Conservation (phyloP, 2,888 invertebrate species). For the Caenorhabditis uteleia region DNA sequence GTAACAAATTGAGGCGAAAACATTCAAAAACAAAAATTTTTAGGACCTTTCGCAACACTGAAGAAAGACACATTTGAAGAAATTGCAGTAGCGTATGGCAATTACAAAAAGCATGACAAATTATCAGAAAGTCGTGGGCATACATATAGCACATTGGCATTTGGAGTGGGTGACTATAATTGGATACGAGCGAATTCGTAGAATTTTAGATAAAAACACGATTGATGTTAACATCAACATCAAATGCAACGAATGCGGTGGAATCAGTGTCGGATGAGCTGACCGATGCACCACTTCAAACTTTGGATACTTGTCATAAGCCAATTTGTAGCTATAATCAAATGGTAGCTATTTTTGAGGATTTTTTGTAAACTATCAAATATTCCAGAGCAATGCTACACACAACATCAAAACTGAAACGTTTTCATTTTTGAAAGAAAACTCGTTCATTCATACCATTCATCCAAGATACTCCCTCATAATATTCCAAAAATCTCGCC, state of each 20-base stretch:
- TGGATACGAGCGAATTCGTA: too few relatives aligned
- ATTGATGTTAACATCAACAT: constrained; percentile 29
- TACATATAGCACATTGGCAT: constrained; percentile 31
- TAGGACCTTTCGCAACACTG: constrained; percentile 11
- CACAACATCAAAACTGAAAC: constrained; percentile 38
- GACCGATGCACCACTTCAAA: constrained; percentile 33
- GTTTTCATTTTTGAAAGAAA: constrained; percentile 33
- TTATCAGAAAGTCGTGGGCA: constrained; percentile 29
- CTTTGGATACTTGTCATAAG: constrained; percentile 38
- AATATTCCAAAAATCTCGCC: constrained; percentile 42
- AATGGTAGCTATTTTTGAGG: constrained; percentile 11
- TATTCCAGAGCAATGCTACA: constrained; percentile 25
- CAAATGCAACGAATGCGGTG: constrained; percentile 22
- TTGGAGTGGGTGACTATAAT: constrained; percentile 17
- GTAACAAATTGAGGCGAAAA: too few relatives aligned
- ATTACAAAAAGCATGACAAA: constrained; percentile 26
- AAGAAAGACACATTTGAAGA: constrained; percentile 37
- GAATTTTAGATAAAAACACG: constrained; percentile 39
- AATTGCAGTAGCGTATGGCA: constrained; percentile 24
- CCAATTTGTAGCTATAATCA: constrained; percentile 27
- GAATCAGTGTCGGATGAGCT: constrained; percentile 45
- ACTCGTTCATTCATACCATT: constrained; percentile 35
- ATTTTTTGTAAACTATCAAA: neutral
- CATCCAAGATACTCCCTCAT: constrained; percentile 34
- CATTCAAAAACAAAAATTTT: neutral